Evolutionary conservation across 2,113 vertebrate genomes (phyloP).

Genomic region (Petrocephalus zakoni): DNA sequence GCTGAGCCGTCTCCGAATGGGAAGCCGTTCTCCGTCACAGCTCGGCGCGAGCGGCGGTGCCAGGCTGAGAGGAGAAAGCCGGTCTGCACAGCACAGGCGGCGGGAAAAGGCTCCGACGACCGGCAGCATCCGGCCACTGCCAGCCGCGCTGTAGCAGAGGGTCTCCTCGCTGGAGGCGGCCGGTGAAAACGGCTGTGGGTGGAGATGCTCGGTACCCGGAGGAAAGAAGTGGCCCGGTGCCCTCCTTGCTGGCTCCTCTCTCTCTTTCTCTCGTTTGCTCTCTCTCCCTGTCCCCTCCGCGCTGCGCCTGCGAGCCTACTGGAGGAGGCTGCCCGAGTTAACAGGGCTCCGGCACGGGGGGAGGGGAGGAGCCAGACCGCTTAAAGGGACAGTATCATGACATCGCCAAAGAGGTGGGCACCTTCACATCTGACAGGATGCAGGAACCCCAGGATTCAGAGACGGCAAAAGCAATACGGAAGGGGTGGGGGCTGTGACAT

Average conservation of each 20-base stretch:
- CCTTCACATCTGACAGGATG: neutral
- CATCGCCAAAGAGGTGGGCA: neutral
- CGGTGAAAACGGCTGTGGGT: conserved; percentile 29
- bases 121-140: conserved; percentile 27
- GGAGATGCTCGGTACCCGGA: conserved; percentile 33
- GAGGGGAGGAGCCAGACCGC: conserved; percentile 49
- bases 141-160: conserved; percentile 30
- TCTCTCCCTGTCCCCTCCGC: conserved; percentile 43
- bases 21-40: neutral
- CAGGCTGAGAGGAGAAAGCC: conserved; percentile 44
- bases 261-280: conserved; percentile 20
- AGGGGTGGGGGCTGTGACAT: neutral
- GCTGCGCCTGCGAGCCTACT: conserved; percentile 50
- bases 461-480: neutral
- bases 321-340: conserved; percentile 71
- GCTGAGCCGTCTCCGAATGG: conserved; percentile 26
- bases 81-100: neutral
- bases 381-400: conserved; percentile 59
- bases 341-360: conserved; percentile 65
- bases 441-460: neutral
- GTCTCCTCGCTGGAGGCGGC: conserved; percentile 31
- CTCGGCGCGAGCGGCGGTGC: conserved; percentile 47
- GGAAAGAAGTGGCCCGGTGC: conserved; percentile 39
- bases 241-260: conserved; percentile 46
- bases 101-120: conserved; percentile 30